These are phyloP conservation scores for Heliornis fulica DNA, from an alignment of 2,113 vertebrate genomes.

Conservation along the genomic window DNA sequence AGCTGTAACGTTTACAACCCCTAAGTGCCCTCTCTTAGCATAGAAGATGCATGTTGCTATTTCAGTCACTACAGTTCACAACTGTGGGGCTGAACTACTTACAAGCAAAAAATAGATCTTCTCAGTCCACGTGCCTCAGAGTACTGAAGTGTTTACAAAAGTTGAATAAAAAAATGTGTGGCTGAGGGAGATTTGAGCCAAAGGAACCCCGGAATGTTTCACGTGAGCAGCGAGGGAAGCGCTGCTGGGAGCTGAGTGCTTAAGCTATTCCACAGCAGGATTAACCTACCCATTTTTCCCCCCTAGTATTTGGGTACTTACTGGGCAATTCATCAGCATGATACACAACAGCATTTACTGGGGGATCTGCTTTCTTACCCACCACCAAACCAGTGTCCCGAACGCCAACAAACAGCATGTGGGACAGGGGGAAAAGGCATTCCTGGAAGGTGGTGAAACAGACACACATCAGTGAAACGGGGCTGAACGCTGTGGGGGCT, in stretches of 20 bases:
- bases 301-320: not conserved
- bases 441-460: not conserved
- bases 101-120: not conserved
- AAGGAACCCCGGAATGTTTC: not conserved
- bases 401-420: fast-evolving
- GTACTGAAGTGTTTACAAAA: not conserved
- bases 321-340: not conserved
- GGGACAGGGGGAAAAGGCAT: not conserved
- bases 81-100: not conserved
- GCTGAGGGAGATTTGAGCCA: not conserved
- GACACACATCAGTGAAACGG: not conserved
- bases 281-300: not conserved
- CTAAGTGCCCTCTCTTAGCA: not conserved
- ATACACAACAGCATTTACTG: not conserved
- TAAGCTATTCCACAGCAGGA: not conserved
- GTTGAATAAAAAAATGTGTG: not conserved
- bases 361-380: not conserved
- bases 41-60: not conserved
- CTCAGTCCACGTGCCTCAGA: not conserved
- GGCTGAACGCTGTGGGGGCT: not conserved
- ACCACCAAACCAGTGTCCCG: not conserved
- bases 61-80: not conserved
- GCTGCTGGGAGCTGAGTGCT: not conserved
- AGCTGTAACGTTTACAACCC: not conserved
- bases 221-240: not conserved